Evolutionary conservation across 2,113 vertebrate species (phyloP).

Genomic region (Antechinus stuartii): DNA sequence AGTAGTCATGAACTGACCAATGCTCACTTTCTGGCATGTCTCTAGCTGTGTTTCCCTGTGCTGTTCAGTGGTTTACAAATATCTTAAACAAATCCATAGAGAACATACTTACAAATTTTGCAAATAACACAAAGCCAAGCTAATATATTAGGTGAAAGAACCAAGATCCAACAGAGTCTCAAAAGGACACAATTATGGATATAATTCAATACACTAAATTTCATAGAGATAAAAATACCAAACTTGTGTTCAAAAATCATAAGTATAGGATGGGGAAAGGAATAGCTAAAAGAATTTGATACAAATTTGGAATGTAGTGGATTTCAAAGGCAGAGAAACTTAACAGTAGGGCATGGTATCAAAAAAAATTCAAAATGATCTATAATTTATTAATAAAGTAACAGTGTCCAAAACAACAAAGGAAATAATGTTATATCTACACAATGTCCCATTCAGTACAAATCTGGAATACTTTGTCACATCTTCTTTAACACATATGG

Average conservation of each 20-base stretch:
- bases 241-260: background rate
- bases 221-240: background rate
- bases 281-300: background rate
- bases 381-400: background rate
- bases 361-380: background rate
- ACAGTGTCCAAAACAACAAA: background rate
- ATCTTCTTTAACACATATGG: background rate
- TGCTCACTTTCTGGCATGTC: background rate
- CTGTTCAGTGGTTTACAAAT: background rate
- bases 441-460: background rate
- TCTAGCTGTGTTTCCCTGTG: background rate
- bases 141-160: background rate
- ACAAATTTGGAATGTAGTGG: background rate
- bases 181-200: background rate
- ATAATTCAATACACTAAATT: background rate
- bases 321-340: background rate
- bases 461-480: background rate
- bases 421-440: background rate
- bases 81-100: background rate
- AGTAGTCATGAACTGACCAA: background rate
- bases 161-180: background rate
- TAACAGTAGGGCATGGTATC: background rate
- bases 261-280: background rate
- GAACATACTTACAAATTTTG: background rate
- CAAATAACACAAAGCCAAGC: background rate